Base-by-base conservation (phyloP, 2,888 invertebrate species). In the Arctia plantaginis region DNA sequence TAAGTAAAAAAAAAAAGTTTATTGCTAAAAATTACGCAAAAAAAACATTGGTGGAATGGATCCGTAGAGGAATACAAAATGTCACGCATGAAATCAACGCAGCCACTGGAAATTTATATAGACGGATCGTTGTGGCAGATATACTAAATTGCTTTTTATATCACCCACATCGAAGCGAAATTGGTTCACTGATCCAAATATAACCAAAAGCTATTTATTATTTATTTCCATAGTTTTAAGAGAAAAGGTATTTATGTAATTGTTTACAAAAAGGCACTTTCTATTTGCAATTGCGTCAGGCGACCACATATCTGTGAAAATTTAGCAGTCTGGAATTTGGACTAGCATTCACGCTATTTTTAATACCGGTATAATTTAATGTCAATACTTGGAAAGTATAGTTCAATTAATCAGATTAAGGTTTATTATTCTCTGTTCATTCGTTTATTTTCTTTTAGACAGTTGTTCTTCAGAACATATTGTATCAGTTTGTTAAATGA, bases 71-170 rank as follows among this genome's bases (percentile, higher is more conserved):
- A 44, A 67, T 30, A 87, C 86, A 81, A 87, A 90, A 88, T 85
- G 82, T 84, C 84, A 75, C 80, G 79, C 74, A 75, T 82, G 82
- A 78, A 80, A 77, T 78, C 71, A 75, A 72, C 47, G 75, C 80
- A 77, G 74, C 73, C 77, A 75, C 71, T 82, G 82, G 77, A 82
- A 85, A 85, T 83, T 82, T 76, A 79, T 83, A 83, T 84, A 82
- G 87, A 88, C 79, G 77, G 79, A 85, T 77, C 71, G 77, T 75
- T 85, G 74, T 73, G 78, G 77, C 77, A 80, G 76, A 80, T 77
- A 69, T 73, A 79, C 66, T 65, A 82, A 86, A 87, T 87, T 85
- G 84, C 66, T 87, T 87, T 88, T 84, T 81, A 75, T 76, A 80
- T 76, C 73, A 77, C 71, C 77, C 73, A 80, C 72, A 73, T 65